Evolutionary conservation across 1,140 invertebrate species (phyloP).

Genomic region (Ptiloglossa arizonensis): DNA sequence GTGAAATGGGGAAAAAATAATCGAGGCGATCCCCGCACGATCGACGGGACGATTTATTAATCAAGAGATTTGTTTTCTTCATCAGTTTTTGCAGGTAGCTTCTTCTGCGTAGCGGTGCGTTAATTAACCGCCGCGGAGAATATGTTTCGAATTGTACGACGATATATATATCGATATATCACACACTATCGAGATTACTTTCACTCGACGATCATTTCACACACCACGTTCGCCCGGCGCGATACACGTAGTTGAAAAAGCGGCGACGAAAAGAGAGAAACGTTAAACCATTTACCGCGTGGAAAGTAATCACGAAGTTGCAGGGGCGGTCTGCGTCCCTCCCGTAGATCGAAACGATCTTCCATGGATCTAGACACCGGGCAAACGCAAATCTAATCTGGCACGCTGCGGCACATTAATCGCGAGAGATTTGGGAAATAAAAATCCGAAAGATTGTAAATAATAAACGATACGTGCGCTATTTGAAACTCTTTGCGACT

Average conservation of each 20-base stretch:
- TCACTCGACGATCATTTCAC: not conserved
- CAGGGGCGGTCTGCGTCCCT: constrained; percentile 11
- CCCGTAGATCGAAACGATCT: not conserved
- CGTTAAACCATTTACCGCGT: not conserved
- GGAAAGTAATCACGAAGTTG: constrained; percentile 34
- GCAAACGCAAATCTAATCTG: too few species aligned
- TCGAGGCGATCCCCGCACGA: constrained; percentile 41
- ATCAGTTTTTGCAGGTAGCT: constrained; percentile 70
- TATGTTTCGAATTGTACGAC: constrained; percentile 36
- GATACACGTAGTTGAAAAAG: not conserved
- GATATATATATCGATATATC: constrained; percentile 11
- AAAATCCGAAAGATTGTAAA: too few species aligned
- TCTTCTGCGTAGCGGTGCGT: constrained; percentile 70
- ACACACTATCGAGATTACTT: constrained; percentile 52
- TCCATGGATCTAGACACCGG: too few species aligned
- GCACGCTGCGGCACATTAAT: too few species aligned
- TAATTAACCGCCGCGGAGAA: constrained; percentile 63
- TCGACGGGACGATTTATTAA: constrained; percentile 52
- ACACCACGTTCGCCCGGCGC: not conserved
- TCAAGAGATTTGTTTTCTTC: constrained; percentile 58
- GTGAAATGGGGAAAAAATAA: not conserved
- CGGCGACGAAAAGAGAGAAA: constrained; percentile 6
- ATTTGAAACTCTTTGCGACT: too few species aligned
- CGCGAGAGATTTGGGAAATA: too few species aligned
- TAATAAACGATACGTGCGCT: too few species aligned